Base-by-base conservation (phyloP, 1,140 invertebrate genomes). In the Bombus pascuorum region DNA sequence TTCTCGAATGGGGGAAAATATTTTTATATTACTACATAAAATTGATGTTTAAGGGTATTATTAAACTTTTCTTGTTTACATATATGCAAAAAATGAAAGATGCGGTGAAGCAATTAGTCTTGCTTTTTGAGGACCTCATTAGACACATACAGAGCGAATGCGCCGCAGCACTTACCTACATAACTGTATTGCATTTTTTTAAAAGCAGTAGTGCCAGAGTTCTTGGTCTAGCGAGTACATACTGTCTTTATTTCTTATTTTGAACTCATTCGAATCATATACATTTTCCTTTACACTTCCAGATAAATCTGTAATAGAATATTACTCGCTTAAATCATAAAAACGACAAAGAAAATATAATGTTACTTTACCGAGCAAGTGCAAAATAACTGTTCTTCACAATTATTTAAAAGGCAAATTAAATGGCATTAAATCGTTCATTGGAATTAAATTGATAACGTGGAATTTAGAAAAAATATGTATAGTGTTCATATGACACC, bases 401-500 rank as follows among this genome's bases (percentile, higher is more conserved):
- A n/a, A 57, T 34, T 15, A 5, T n/a, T 72, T 44, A 22, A 84
- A 74, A 62, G 6, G 32, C 18, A 22, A 47, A 62, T 5, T 28
- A 10, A 62, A 66, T 32, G 9, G 12, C 12, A 71, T 25, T 59
- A 71, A 25, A 28, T 53, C 12, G 1, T 71, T 71, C 28, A 71
- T 13, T 37, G 25, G 5, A 13, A 39, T 32, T 70, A 42, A 32
- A 44, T 76, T 74, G 44, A 53, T 47, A 39, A 10, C 10, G 10
- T 3, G 15, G 1, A 74, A 57, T 73, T 62, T 57, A 78, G 44
- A 66, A 32, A 70, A 2, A 68, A 88, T 79, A 94, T 94, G 93
- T 94, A 94, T 34, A 93, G 90, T 62, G 93, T 94, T 75, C 93
- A 94, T 34, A 92, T 94, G 66, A 91, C 93, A 28, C 87, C 89